A percentile compares a stretch with the other conserved stretches of the same genome.
Conservation (phyloP, 2,113 vertebrate species). For the chimpanzee (Pan troglodytes) region NHGRI_mPanTro3-v2.1_pri NC_072409.2:7850001-7850500, state of each 20-base stretch:
- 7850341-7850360: neutral
- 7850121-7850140: neutral
- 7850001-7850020: fast-evolving
- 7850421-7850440: neutral
- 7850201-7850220: neutral
- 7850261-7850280: fast-evolving
- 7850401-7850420: too few relatives aligned
- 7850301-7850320: neutral
- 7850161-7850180: fast-evolving
- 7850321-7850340: fast-evolving
- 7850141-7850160: neutral
- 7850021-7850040: neutral
- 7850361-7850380: fast-evolving
- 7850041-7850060: neutral
- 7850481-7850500: neutral
- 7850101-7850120: neutral
- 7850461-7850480: neutral
- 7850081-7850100: neutral
- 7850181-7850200: neutral
- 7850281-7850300: too few relatives aligned
- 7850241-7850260: neutral
- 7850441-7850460: neutral
- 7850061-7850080: too few relatives aligned
- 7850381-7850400: fast-evolving
- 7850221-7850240: neutral